Evolutionary conservation across 2,888 invertebrate species (phyloP).

Genomic region (Escarpia spicata): DNA sequence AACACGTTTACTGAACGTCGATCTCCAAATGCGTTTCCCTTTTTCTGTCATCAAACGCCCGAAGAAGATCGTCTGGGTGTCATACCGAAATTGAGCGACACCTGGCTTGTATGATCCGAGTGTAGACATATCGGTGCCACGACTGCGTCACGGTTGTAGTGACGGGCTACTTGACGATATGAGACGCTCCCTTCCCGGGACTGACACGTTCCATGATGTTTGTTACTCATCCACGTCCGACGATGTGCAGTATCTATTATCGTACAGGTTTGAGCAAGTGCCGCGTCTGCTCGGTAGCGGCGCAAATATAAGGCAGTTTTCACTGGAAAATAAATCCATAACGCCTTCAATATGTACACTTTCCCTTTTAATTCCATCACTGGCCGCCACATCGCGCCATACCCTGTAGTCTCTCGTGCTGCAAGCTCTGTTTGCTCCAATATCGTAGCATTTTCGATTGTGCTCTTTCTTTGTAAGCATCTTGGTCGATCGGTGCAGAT

Average conservation of each 20-base stretch:
- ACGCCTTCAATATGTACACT: background rate
- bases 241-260: background rate
- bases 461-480: background rate
- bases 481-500: background rate
- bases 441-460: background rate
- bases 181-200: background rate
- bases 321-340: background rate
- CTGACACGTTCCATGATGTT: background rate
- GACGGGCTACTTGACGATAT: background rate
- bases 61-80: background rate
- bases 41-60: background rate
- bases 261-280: slow-evolving; percentile 9
- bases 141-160: background rate
- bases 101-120: background rate
- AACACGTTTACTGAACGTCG: background rate
- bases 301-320: slow-evolving; percentile 5
- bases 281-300: background rate
- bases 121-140: background rate
- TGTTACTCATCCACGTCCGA: background rate
- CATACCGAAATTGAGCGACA: background rate
- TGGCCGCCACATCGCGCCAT: background rate
- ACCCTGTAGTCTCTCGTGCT: background rate
- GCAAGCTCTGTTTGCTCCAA: background rate
- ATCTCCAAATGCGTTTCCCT: background rate
- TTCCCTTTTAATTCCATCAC: background rate